A percentile compares a stretch with the other conserved stretches of the same genome.
These are phyloP conservation scores for Rhinella marina DNA, from an alignment of 2,797 vertebrate genomes.

Conservation along the genomic window DNA sequence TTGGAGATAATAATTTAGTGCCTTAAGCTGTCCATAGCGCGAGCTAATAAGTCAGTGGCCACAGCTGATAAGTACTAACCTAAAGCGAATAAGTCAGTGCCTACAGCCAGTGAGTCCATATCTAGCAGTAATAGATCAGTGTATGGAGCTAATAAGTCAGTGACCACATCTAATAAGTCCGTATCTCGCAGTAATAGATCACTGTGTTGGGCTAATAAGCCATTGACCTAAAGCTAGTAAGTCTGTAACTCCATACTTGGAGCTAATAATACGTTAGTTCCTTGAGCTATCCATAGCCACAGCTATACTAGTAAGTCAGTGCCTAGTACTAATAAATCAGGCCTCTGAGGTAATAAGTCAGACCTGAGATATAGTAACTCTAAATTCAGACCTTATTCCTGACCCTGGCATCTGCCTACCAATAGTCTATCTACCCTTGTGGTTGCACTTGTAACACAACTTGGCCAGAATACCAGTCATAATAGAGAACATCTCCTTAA, in stretches of 20 bases:
- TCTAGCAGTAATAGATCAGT: background rate
- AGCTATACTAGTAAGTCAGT: background rate
- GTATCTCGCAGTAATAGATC: background rate
- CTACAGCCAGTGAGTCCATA: background rate
- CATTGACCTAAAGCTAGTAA: too few species aligned
- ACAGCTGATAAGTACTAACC: background rate
- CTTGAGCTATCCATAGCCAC: too few species aligned
- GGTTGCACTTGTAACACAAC: background rate
- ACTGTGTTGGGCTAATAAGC: too few species aligned
- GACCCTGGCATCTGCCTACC: background rate
- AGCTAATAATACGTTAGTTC: too few species aligned
- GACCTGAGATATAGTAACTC: background rate
- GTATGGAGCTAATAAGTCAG: background rate
- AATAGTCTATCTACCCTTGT: background rate
- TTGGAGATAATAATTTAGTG: background rate
- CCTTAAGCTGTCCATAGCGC: too few species aligned
- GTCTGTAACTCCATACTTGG: too few species aligned
- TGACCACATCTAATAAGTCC: background rate
- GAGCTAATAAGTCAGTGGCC: background rate
- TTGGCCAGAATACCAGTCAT: background rate
- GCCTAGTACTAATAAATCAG: background rate
- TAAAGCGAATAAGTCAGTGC: background rate
- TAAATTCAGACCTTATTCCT: background rate
- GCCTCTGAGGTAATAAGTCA: background rate
- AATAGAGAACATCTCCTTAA: background rate